phyloP scores from a whole-genome alignment of 2,888 invertebrate species.

The Diadegma fenestrale region DNA sequence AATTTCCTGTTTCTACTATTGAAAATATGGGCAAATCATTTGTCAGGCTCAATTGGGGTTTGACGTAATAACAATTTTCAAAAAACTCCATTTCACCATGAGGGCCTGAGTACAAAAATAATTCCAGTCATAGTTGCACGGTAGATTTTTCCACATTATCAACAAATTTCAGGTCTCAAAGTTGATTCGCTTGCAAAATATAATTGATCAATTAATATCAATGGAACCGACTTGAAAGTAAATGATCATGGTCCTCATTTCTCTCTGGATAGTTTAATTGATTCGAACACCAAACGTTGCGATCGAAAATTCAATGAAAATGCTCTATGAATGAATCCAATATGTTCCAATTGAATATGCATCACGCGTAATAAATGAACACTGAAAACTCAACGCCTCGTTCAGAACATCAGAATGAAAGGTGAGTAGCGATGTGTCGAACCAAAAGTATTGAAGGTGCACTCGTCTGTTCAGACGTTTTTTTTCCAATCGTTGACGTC shows the following conservation, averaged over 20 bases:
- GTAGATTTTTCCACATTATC: no score
- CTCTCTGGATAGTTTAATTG: neutral
- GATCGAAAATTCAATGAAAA: neutral
- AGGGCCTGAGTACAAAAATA: no score
- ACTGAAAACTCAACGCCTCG: constrained; percentile 5
- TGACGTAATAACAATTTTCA: no score
- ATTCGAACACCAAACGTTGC: neutral
- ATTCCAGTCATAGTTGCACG: no score
- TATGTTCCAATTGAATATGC: constrained; percentile 46
- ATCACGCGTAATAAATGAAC: constrained; percentile 7
- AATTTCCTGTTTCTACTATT: no score
- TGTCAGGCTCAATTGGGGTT: no score
- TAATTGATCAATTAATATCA: neutral
- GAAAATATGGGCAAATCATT: no score
- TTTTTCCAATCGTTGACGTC: constrained; percentile 40
- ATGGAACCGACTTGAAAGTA: neutral
- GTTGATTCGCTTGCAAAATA: neutral
- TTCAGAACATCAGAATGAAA: constrained; percentile 26
- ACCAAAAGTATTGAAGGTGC: constrained; percentile 56
- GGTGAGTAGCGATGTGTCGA: constrained; percentile 42
- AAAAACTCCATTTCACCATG: no score
- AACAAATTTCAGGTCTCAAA: neutral
- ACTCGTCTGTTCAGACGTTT: constrained; percentile 54
- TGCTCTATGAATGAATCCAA: constrained; percentile 30
- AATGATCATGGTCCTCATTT: neutral